These are phyloP conservation scores for Diarsia dahlii DNA, from an alignment of 2,888 invertebrate genomes.

Conservation along the genomic window DNA sequence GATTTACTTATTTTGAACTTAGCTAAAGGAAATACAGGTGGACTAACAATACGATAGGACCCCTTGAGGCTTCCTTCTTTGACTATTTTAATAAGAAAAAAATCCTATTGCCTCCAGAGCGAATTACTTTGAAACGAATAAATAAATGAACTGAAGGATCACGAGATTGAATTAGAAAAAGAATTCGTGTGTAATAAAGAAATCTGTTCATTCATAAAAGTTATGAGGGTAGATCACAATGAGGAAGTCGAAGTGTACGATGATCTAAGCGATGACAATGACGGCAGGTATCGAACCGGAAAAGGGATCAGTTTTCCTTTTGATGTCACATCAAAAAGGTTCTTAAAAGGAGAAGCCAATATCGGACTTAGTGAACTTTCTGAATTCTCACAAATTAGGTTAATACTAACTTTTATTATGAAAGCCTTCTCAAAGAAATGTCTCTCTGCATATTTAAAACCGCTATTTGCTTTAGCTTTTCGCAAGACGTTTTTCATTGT, in stretches of 20 bases:
- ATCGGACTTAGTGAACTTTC: constrained; percentile 70
- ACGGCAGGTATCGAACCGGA: constrained; percentile 85
- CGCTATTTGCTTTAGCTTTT: constrained; percentile 19
- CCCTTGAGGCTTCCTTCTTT: constrained; percentile 82
- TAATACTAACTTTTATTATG: constrained; percentile 49
- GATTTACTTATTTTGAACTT: constrained; percentile 85
- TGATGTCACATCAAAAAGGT: constrained; percentile 86
- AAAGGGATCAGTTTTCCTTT: constrained; percentile 88
- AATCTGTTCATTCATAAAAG: constrained; percentile 86
- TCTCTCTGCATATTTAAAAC: constrained; percentile 6
- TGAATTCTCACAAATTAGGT: constrained; percentile 69
- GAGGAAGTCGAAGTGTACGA: constrained; percentile 78
- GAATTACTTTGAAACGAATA: constrained; percentile 88
- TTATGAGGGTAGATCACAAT: constrained; percentile 85
- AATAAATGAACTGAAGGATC: constrained; percentile 87
- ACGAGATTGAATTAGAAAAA: constrained; percentile 88
- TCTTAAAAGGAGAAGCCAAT: constrained; percentile 70
- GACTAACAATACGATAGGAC: constrained; percentile 82
- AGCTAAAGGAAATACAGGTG: constrained; percentile 85
- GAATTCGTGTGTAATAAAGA: constrained; percentile 87
- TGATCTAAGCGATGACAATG: constrained; percentile 82
- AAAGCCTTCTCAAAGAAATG: constrained; percentile 18
- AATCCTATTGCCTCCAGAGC: constrained; percentile 77
- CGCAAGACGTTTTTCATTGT: constrained; percentile 26
- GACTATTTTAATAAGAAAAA: constrained; percentile 89